Conservation (phyloP, 2,888 invertebrate genomes). For the Timandra comae region DNA sequence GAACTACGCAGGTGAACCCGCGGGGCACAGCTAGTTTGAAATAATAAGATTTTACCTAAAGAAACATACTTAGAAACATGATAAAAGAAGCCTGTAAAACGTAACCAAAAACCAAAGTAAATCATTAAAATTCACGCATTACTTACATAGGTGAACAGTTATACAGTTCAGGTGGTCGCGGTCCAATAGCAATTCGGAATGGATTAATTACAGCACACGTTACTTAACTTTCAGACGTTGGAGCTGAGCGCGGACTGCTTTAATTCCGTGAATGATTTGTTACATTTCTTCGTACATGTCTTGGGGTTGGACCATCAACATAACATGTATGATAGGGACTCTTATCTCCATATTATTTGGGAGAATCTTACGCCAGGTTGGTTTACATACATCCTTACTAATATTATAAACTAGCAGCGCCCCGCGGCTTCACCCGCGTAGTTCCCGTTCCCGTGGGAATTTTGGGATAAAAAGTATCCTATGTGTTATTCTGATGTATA, state of each 20-base stretch:
- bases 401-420: too few relatives aligned
- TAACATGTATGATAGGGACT: constrained; percentile 60
- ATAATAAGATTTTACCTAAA: too few relatives aligned
- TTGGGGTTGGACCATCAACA: constrained; percentile 67
- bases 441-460: too few relatives aligned
- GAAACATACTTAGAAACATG: too few relatives aligned
- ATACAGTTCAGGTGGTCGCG: constrained; percentile 6
- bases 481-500: too few relatives aligned
- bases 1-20: too few relatives aligned
- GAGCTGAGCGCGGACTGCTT: constrained; percentile 55
- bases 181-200: constrained; percentile 7
- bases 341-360: constrained; percentile 54
- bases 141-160: constrained; percentile 4
- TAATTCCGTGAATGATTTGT: constrained; percentile 60
- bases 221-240: constrained; percentile 31
- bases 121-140: background rate
- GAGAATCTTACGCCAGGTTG: constrained; percentile 51
- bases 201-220: background rate
- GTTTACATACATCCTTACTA: too few relatives aligned
- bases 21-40: too few relatives aligned
- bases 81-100: background rate
- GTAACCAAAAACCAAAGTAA: background rate
- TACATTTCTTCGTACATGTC: constrained; percentile 59
- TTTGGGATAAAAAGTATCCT: too few relatives aligned
- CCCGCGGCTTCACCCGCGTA: too few relatives aligned